Percentiles rank a stretch among this genome's conserved stretches.
Evolutionary conservation across 2,113 vertebrate species (phyloP).

Genomic region (Platichthys stellatus): DNA sequence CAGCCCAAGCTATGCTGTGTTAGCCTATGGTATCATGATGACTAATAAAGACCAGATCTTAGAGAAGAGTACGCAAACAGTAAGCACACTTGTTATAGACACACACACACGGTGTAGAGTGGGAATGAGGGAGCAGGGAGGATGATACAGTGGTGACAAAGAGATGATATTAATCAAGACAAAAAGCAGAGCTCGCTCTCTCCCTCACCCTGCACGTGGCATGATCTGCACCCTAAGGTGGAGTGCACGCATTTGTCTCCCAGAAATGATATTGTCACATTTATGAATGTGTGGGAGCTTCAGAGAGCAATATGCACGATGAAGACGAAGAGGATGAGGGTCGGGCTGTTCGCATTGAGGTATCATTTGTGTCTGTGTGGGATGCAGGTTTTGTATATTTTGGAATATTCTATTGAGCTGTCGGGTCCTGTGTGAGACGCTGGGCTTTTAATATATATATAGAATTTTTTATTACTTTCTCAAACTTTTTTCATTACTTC

Average conservation of each 20-base stretch:
- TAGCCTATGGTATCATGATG: slow-evolving; percentile 46
- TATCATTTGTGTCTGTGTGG: slow-evolving; percentile 38
- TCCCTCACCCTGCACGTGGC: slow-evolving; percentile 38
- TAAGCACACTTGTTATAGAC: slow-evolving; percentile 32
- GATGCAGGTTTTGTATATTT: slow-evolving; percentile 26
- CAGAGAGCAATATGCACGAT: slow-evolving; percentile 53
- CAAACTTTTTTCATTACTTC: slow-evolving; percentile 12
- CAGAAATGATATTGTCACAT: slow-evolving; percentile 61
- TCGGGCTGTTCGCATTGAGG: slow-evolving; percentile 22
- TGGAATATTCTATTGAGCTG: slow-evolving; percentile 16
- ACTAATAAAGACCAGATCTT: slow-evolving; percentile 74
- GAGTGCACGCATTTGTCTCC: slow-evolving; percentile 38
- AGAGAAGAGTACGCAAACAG: slow-evolving; percentile 30
- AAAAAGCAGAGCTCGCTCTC: slow-evolving; percentile 40
- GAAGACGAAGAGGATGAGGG: slow-evolving; percentile 5
- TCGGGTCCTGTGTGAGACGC: background rate
- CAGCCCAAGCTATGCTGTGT: slow-evolving; percentile 36
- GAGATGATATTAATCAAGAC: slow-evolving; percentile 64
- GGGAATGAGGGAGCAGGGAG: slow-evolving; percentile 1
- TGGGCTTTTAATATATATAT: slow-evolving; percentile 22
- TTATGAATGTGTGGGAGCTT: slow-evolving; percentile 66
- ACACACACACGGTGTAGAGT: background rate
- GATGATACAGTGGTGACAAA: slow-evolving; percentile 48
- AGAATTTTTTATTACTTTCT: slow-evolving; percentile 37
- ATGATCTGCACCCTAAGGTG: slow-evolving; percentile 34